phyloP scores from a whole-genome alignment of 2,113 vertebrate species.

The Columba livia region DNA sequence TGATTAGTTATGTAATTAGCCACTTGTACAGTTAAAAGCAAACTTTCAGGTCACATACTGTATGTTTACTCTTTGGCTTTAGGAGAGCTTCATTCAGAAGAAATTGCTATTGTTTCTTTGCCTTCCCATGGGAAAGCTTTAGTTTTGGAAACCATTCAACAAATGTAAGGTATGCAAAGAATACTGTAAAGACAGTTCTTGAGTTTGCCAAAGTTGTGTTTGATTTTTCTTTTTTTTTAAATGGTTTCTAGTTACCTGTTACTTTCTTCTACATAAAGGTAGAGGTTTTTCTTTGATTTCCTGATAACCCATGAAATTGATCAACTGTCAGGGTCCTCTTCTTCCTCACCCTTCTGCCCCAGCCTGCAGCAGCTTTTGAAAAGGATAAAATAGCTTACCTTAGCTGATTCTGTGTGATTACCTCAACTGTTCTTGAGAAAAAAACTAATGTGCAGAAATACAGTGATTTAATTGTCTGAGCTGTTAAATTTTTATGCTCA shows the following conservation, averaged over 20 bases:
- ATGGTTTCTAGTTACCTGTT: neutral
- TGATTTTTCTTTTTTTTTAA: slow-evolving; percentile 9
- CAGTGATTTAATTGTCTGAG: neutral
- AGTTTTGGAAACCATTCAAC: slow-evolving; percentile 74
- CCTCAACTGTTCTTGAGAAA: neutral
- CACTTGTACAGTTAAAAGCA: slow-evolving; percentile 47
- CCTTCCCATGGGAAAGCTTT: slow-evolving; percentile 85
- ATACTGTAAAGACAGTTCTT: slow-evolving; percentile 53
- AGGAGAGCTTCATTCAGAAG: slow-evolving; percentile 77
- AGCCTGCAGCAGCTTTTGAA: neutral
- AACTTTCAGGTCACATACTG: slow-evolving; percentile 56
- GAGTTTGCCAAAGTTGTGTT: slow-evolving; percentile 33
- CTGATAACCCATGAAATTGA: neutral
- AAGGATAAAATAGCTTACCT: neutral
- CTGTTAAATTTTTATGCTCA: neutral
- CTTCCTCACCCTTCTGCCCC: accelerated
- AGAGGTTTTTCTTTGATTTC: slow-evolving; percentile 33
- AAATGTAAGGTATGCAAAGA: slow-evolving; percentile 74
- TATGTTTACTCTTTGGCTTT: slow-evolving; percentile 78
- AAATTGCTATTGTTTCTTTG: slow-evolving; percentile 78
- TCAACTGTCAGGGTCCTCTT: neutral
- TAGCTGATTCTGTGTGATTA: neutral
- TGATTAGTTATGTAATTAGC: slow-evolving; percentile 71
- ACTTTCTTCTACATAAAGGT: slow-evolving; percentile 31
- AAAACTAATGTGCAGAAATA: neutral